A percentile compares a stretch with the other conserved stretches of the same genome.
phyloP scores from a whole-genome alignment of 2,888 invertebrate genomes.

The Odontocolon sp. region DNA sequence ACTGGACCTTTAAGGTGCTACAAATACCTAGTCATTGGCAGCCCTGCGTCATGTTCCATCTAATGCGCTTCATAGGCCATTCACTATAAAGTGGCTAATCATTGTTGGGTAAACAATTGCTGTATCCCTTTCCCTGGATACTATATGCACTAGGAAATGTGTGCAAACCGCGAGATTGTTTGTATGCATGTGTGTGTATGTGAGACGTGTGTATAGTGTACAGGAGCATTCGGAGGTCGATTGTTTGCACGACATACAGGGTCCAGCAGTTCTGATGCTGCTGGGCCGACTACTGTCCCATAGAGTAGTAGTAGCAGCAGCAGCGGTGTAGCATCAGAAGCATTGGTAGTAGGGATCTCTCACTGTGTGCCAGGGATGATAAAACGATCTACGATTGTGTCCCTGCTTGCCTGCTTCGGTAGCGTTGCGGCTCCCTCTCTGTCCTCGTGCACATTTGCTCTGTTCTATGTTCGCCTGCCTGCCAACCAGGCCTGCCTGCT shows the following conservation, averaged over 20 bases:
- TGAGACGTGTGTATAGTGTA: constrained; percentile 9
- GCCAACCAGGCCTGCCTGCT: constrained; percentile 5
- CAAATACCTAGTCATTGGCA: no score
- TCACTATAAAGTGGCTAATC: no score
- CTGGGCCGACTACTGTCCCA: no score
- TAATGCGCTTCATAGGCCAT: no score
- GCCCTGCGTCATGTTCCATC: no score
- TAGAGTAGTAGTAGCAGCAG: constrained; percentile 11
- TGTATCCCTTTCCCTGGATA: no score
- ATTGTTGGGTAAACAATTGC: no score
- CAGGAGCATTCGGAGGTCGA: constrained; percentile 33
- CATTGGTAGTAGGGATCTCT: constrained; percentile 29
- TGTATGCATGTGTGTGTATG: not conserved
- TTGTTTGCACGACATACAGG: constrained; percentile 46
- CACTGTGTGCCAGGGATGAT: constrained; percentile 49
- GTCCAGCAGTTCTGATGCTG: not conserved
- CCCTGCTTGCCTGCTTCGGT: constrained; percentile 24
- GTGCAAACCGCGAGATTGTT: not conserved
- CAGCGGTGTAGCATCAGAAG: constrained; percentile 1
- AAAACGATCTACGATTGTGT: constrained; percentile 59
- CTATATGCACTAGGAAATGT: not conserved
- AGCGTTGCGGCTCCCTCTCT: constrained; percentile 12
- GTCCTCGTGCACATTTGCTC: constrained; percentile 24
- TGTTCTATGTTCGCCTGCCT: constrained; percentile 21
- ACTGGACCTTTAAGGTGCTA: no score